Evolutionary conservation across 1,140 invertebrate species (phyloP).

Genomic region (Polyergus mexicanus): DNA sequence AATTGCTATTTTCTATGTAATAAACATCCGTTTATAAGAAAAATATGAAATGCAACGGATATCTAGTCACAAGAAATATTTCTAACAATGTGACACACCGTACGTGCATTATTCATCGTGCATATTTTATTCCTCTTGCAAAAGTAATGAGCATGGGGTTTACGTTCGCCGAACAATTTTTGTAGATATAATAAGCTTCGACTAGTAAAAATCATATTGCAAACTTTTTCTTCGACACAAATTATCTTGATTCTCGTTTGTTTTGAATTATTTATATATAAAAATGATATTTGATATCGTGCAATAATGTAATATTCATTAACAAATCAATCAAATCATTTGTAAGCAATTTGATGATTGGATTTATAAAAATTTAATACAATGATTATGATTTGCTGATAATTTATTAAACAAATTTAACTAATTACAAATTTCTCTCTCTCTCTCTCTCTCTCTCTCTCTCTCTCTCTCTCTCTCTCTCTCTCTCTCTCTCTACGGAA

Average conservation of each 20-base stretch:
- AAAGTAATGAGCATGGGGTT: not conserved
- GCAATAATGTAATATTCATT: not conserved
- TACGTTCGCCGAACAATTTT: not conserved
- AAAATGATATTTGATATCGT: not conserved
- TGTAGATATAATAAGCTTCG: not conserved
- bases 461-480: not conserved
- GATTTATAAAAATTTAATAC: not conserved
- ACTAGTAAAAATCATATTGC: not conserved
- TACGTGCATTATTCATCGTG: not conserved
- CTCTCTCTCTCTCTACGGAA: no score
- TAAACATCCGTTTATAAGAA: not conserved
- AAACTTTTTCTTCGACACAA: not conserved
- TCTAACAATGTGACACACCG: not conserved
- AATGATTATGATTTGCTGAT: not conserved
- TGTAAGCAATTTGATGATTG: not conserved
- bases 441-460: no score
- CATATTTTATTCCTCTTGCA: not conserved
- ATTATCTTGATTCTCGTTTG: not conserved
- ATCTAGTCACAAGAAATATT: slow-evolving; percentile 2
- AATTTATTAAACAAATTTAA: slow-evolving; percentile 47
- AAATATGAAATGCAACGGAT: not conserved
- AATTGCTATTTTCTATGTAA: not conserved
- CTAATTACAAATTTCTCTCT: slow-evolving; percentile 40
- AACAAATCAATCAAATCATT: not conserved
- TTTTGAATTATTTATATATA: not conserved